A percentile compares a stretch with the other conserved stretches of the same genome.
Evolutionary conservation across 2,113 vertebrate genomes (phyloP).

Genomic region (Trachemys scripta): DNA sequence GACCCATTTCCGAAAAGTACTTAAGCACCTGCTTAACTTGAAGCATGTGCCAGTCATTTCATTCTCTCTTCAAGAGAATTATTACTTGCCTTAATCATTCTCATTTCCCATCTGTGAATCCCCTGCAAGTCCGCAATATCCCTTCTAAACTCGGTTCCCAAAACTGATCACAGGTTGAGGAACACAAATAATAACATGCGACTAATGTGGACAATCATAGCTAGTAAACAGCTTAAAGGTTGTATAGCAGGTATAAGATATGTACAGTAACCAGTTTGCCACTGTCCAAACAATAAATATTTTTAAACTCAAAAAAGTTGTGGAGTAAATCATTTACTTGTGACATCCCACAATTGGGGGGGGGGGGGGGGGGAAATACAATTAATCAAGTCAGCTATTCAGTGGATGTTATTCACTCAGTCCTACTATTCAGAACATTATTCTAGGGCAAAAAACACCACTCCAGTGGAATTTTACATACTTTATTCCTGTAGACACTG

Average conservation of each 20-base stretch:
- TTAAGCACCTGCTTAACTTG: not conserved
- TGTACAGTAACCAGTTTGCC: accelerated
- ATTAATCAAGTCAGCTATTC: not conserved
- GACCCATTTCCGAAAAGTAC: not conserved
- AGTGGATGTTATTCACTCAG: not conserved
- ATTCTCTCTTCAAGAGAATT: not conserved
- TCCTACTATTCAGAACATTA: not conserved
- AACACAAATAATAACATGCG: too few relatives aligned
- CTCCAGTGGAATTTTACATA: not conserved
- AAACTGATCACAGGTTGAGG: not conserved
- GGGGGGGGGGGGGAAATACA: not conserved
- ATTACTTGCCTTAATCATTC: not conserved
- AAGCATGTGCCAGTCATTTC: not conserved
- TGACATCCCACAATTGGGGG: not conserved
- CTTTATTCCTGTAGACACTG: not conserved
- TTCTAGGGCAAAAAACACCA: not conserved
- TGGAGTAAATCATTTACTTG: not conserved
- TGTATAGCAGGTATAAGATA: not conserved
- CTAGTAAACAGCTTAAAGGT: not conserved
- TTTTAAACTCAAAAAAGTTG: not conserved
- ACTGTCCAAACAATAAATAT: not conserved
- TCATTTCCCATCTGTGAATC: not conserved
- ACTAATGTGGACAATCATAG: too few relatives aligned
- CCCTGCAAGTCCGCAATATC: not conserved
- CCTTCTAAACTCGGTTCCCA: not conserved